Conservation (phyloP, 2,113 vertebrate genomes). For the Asarcornis scutulata region DNA sequence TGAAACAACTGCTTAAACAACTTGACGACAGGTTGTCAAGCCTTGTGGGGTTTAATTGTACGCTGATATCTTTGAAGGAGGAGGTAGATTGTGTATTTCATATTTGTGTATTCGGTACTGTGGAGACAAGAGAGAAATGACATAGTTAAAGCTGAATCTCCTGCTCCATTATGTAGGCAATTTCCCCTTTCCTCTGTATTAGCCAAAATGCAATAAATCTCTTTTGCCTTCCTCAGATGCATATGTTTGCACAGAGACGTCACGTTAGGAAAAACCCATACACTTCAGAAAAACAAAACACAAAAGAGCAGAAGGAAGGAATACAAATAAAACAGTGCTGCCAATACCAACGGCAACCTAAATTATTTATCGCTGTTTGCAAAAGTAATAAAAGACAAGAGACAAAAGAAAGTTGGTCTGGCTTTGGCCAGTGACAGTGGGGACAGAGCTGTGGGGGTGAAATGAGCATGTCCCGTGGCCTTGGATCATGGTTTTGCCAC, state of each 20-base stretch:
- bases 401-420: neutral
- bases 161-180: slow-evolving; percentile 48
- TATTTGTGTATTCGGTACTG: slow-evolving; percentile 34
- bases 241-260: slow-evolving; percentile 34
- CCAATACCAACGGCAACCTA: neutral
- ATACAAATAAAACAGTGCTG: neutral
- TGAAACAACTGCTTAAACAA: slow-evolving; percentile 61
- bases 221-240: slow-evolving; percentile 51
- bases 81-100: slow-evolving; percentile 35
- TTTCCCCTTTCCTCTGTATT: slow-evolving; percentile 57
- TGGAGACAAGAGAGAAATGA: slow-evolving; percentile 19
- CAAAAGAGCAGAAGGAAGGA: neutral
- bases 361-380: neutral
- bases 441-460: neutral
- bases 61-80: slow-evolving; percentile 47
- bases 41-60: slow-evolving; percentile 57
- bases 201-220: slow-evolving; percentile 57
- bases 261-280: slow-evolving; percentile 1
- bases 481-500: too few species aligned
- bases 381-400: neutral
- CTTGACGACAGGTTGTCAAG: slow-evolving; percentile 62
- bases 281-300: neutral
- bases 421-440: neutral
- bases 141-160: slow-evolving; percentile 46
- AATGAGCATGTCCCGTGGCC: too few species aligned